Conservation (phyloP, 2,113 vertebrate species). For the Erpornis zantholeuca region DNA sequence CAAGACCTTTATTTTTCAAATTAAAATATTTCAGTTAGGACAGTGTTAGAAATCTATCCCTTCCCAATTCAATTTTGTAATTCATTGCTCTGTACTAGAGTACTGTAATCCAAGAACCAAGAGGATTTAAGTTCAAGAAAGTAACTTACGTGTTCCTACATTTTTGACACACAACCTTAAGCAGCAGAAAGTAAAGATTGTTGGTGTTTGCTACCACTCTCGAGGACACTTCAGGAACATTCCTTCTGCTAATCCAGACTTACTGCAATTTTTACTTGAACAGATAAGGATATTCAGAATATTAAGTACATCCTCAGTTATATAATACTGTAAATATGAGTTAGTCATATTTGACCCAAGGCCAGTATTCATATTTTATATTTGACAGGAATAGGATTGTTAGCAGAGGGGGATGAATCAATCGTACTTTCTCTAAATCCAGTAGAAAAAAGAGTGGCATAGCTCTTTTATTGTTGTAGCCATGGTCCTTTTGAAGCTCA, state of each 20-base stretch:
- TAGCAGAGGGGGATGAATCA: not conserved
- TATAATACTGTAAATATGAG: not conserved
- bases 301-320: not conserved
- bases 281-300: not conserved
- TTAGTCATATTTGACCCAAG: conserved; percentile 13
- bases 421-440: not conserved
- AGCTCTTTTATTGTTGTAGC: not conserved
- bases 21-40: not conserved
- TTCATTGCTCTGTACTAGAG: not conserved
- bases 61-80: not conserved
- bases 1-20: not conserved
- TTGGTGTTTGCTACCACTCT: not conserved
- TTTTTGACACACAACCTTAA: not conserved
- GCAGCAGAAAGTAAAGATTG: not conserved
- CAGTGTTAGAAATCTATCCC: not conserved
- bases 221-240: not conserved
- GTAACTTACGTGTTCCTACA: not conserved
- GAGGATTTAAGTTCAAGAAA: not conserved
- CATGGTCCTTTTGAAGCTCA: not conserved
- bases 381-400: not conserved
- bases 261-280: not conserved
- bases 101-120: not conserved
- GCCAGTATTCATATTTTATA: not conserved
- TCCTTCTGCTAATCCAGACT: not conserved
- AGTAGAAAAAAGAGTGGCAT: not conserved